A percentile compares a stretch with the other conserved stretches of the same genome.
These are phyloP conservation scores for Tethea ocularis DNA, from an alignment of 2,888 invertebrate genomes.

Conservation along the genomic window DNA sequence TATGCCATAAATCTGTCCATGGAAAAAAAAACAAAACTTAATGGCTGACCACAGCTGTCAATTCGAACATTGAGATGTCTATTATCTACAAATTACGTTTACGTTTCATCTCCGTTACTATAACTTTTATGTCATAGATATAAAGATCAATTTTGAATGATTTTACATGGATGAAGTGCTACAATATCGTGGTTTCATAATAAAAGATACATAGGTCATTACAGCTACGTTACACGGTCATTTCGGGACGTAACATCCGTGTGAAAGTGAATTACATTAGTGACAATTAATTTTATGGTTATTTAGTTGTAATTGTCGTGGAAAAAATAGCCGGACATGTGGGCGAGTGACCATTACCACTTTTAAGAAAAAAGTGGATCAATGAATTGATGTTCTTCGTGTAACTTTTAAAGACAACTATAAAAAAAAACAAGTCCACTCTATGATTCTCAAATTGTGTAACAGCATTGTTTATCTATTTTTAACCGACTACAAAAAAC, in stretches of 20 bases:
- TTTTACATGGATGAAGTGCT: neutral
- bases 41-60: conserved; percentile 75
- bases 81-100: conserved; percentile 32
- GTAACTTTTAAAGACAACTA: neutral
- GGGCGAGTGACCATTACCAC: conserved; percentile 47
- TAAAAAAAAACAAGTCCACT: no score
- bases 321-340: conserved; percentile 59
- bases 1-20: conserved; percentile 54
- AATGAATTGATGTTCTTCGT: neutral
- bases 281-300: conserved; percentile 77
- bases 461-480: no score
- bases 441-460: no score
- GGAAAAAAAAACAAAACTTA: conserved; percentile 49
- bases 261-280: conserved; percentile 62
- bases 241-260: conserved; percentile 57
- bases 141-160: conserved; percentile 32
- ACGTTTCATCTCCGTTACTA: neutral
- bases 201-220: conserved; percentile 66
- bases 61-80: conserved; percentile 67
- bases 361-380: neutral
- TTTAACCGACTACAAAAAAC: no score
- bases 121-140: neutral
- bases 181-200: conserved; percentile 29
- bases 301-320: conserved; percentile 75
- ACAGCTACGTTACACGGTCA: conserved; percentile 56